phyloP scores from a whole-genome alignment of 23 tunicate species.

The Styela plicata region DNA sequence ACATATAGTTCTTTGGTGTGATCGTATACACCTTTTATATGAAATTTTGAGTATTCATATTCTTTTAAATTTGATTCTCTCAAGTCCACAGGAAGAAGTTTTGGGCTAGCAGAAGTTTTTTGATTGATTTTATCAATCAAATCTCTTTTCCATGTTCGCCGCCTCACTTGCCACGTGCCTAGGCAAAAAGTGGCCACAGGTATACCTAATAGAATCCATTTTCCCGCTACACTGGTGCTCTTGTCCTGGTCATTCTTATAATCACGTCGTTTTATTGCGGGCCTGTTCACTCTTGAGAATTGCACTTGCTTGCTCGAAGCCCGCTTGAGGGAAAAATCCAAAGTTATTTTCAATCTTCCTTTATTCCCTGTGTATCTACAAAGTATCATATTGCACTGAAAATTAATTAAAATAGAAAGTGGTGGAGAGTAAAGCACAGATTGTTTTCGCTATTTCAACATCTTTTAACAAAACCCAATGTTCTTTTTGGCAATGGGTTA shows the following conservation, averaged over 20 bases:
- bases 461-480: too few species aligned
- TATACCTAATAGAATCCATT: conserved; percentile 59
- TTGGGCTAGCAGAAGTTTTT: conserved; percentile 50
- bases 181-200: conserved; percentile 54
- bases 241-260: not conserved
- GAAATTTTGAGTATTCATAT: conserved; percentile 59
- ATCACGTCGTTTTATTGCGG: not conserved
- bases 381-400: too few species aligned
- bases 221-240: conserved; percentile 20
- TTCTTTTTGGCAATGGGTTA: too few species aligned
- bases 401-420: too few species aligned
- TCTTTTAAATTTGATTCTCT: conserved; percentile 28
- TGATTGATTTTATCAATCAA: conserved; percentile 44
- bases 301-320: too few species aligned
- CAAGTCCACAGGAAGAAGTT: conserved; percentile 52
- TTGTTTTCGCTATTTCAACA: too few species aligned
- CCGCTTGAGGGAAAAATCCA: too few species aligned
- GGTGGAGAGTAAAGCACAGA: too few species aligned
- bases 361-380: too few species aligned
- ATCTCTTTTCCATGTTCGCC: conserved; percentile 74
- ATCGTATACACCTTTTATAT: conserved; percentile 63
- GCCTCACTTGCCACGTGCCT: conserved; percentile 81
- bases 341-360: too few species aligned
- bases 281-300: not conserved
- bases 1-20: conserved; percentile 79